Conservation (phyloP, 2,113 vertebrate species). For the Silurus glanis region DNA sequence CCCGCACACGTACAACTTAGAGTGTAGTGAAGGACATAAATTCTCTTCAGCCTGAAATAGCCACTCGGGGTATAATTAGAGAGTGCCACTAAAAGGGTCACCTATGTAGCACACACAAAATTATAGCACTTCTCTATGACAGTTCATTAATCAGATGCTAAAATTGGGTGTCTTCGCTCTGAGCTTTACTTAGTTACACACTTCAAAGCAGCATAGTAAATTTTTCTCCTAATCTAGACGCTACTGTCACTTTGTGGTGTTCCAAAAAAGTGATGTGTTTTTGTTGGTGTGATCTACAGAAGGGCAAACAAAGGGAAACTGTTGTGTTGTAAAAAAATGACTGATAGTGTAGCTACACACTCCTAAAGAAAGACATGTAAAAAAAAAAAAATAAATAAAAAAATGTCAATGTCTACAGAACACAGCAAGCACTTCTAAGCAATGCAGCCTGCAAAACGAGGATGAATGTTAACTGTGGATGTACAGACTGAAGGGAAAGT, state of each 20-base stretch:
- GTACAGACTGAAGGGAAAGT: background rate
- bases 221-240: background rate
- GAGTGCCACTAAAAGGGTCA: conserved; percentile 70
- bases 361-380: background rate
- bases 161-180: conserved; percentile 29
- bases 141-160: conserved; percentile 51
- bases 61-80: conserved; percentile 75
- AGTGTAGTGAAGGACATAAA: conserved; percentile 74
- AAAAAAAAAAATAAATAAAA: no score
- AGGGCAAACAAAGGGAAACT: background rate
- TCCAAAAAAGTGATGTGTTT: background rate
- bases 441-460: background rate
- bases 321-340: background rate
- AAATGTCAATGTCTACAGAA: background rate
- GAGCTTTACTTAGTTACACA: conserved; percentile 24
- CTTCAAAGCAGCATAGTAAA: background rate
- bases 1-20: conserved; percentile 65
- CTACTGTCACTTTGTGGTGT: background rate
- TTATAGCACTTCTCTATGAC: conserved; percentile 58
- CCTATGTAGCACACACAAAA: conserved; percentile 75
- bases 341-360: background rate
- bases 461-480: background rate
- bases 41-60: conserved; percentile 72
- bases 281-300: background rate
- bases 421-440: background rate